Base-by-base conservation (phyloP, 2,888 invertebrate genomes). In the Ennomos fuscantarius region DNA sequence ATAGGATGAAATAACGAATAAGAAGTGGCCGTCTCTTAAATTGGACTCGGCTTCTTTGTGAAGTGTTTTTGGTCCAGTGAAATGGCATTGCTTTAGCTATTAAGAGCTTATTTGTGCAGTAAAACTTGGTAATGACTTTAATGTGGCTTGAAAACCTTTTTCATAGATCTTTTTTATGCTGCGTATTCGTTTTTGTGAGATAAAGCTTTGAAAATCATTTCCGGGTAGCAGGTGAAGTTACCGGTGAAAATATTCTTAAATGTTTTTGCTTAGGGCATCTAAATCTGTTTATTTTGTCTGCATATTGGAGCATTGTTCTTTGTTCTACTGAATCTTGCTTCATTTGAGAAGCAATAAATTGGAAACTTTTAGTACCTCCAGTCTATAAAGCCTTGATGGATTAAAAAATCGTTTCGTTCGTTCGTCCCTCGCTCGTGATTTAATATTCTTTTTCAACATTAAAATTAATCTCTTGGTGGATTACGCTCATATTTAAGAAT, bases 11-110 rank as follows among this genome's bases (percentile, higher is more conserved):
- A 82, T 81, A 86, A 82, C 79, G 81, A 87, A 89, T 89, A 90
- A 89, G 87, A 89, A 87, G 88, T 84, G 84, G 74, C 79, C 78
- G 80, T 83, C 81, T 79, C 82, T 82, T 82, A 87, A 89, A 89
- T 88, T 88, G 87, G 84, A 85, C 78, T 81, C 81, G 74, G 77
- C 67, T 80, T 77, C 78, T 79, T 83, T 82, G 75, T 79, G 73
- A 72, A 69, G 74, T 73, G 74, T 72, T 82, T 82, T 82, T 75
- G 69, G 72, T 71, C 50, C 66, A 62, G 59, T 57, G 74, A 68
- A 79, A 78, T 76, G 36, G 67, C 68, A 75, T 80, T 75, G 72
- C 72, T 76, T 77, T 77, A 73, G 73, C 76, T 81, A 80, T 81
- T 79, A 78, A 70, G 66, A 74, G 76, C 70, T 76, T 77, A 79